Base-by-base conservation (phyloP, 2,113 vertebrate species). In the Hemichromis elongatus region DNA sequence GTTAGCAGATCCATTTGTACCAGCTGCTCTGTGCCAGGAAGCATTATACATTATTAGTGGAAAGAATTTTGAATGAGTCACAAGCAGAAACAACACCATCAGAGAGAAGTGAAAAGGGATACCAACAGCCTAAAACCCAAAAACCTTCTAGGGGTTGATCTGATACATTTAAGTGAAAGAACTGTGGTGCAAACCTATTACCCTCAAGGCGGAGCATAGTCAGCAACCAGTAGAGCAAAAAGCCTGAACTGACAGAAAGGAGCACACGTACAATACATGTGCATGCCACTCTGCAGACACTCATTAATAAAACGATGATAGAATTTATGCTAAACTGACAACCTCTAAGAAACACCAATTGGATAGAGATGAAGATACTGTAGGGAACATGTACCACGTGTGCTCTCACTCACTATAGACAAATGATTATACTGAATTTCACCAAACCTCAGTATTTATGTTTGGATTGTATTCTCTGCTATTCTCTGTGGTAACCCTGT, bases 1-100 rank as follows among this genome's bases (percentile, higher is more conserved):
- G 79, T 45, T 50, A 50, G 12, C 68, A 50, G 68, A 75, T 26
- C 16, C 24, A 50, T 42, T 42, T 42, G 9, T 59, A 75, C 63
- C 61, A 80, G 50, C 75, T 24, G 26, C 61, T 84, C 19, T 56
- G 77, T 84, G 85, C 90, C 89, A 89, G 83, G 79, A 13, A 83
- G 77, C 79, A 81, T 83, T 45, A 50, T 77, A 83, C 79, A 86
- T 90, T 90, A 86, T 89, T 87, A 84, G 68, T 83, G 90, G 91
- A 91, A 91, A 85, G 77, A 88, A 92, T 88, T 87, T 79, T 12
- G 30, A 66, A 81, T 88, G 90, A 89, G 90, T 92, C 88, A 91
- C 24, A 19, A 75, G 42, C 42, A 50, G 40, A 75, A 75, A 75
- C 42, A 47, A 50, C 68, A 70, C 59, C 56, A 37, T 52, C 55